Evolutionary conservation across 2,888 invertebrate species (phyloP).

Genomic region (Standfussiana lucernea): DNA sequence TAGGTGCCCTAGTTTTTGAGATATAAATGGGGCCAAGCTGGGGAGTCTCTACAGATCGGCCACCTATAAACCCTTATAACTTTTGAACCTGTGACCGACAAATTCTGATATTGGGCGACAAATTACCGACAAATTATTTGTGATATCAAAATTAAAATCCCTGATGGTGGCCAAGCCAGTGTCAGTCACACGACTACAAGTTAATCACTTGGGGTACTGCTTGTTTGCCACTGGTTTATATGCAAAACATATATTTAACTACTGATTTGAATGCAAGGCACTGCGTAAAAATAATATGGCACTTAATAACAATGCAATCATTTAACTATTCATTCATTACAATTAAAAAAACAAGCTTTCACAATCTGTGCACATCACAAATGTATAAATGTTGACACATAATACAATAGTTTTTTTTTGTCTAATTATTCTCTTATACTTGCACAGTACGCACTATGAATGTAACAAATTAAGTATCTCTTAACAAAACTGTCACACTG

Average conservation of each 20-base stretch:
- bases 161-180: no score
- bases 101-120: no score
- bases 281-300: slow-evolving; percentile 55
- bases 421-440: slow-evolving; percentile 4
- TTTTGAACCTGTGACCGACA: no score
- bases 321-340: slow-evolving; percentile 48
- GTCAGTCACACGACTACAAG: no score
- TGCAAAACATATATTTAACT: background rate
- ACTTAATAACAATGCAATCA: slow-evolving; percentile 42
- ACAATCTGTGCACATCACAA: slow-evolving; percentile 11
- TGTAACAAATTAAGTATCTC: slow-evolving; percentile 34
- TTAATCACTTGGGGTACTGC: background rate
- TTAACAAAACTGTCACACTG: slow-evolving; percentile 36
- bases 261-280: slow-evolving; percentile 3
- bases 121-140: no score
- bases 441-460: background rate
- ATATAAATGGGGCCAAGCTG: no score
- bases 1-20: no score
- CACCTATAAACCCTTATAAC: no score
- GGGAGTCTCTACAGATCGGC: no score
- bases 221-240: background rate
- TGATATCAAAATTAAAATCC: no score
- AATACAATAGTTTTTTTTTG: slow-evolving; percentile 6
- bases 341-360: slow-evolving; percentile 32
- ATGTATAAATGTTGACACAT: background rate